Conservation (phyloP, 2,888 invertebrate species). For the Saturnia japonica region DNA sequence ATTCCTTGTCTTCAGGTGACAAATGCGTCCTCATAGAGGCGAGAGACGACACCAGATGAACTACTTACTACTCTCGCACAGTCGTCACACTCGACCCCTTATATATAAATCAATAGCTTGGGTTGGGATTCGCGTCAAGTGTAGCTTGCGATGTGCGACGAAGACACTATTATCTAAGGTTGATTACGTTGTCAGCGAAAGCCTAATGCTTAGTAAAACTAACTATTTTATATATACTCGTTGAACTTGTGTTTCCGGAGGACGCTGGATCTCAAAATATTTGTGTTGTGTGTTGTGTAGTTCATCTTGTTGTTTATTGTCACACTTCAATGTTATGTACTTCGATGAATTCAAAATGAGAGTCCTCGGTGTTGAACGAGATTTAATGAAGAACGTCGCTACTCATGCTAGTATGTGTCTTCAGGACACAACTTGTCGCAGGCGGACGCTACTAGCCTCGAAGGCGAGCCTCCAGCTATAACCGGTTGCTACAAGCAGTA, state of each 20-base stretch:
- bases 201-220: slow-evolving; percentile 80
- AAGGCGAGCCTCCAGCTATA: slow-evolving; percentile 88
- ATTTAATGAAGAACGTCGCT: slow-evolving; percentile 65
- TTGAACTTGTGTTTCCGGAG: slow-evolving; percentile 78
- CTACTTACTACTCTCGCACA: slow-evolving; percentile 77
- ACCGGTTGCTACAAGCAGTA: slow-evolving; percentile 90
- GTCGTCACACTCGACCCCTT: slow-evolving; percentile 74
- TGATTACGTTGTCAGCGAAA: slow-evolving; percentile 80
- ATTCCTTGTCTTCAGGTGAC: slow-evolving; percentile 89
- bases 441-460: slow-evolving; percentile 92
- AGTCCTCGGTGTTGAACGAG: slow-evolving; percentile 48
- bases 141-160: slow-evolving; percentile 80
- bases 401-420: slow-evolving; percentile 79
- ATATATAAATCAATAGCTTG: slow-evolving; percentile 67
- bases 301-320: slow-evolving; percentile 71
- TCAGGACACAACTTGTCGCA: slow-evolving; percentile 96
- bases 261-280: slow-evolving; percentile 74
- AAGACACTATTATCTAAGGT: slow-evolving; percentile 79
- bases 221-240: slow-evolving; percentile 71
- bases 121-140: slow-evolving; percentile 76
- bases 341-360: slow-evolving; percentile 48
- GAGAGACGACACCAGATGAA: slow-evolving; percentile 85
- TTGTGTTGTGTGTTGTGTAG: slow-evolving; percentile 79
- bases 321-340: slow-evolving; percentile 57
- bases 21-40: slow-evolving; percentile 91